These are phyloP conservation scores for Toxotes jaculatrix DNA, from an alignment of 2,113 vertebrate species.

Conservation along the genomic window DNA sequence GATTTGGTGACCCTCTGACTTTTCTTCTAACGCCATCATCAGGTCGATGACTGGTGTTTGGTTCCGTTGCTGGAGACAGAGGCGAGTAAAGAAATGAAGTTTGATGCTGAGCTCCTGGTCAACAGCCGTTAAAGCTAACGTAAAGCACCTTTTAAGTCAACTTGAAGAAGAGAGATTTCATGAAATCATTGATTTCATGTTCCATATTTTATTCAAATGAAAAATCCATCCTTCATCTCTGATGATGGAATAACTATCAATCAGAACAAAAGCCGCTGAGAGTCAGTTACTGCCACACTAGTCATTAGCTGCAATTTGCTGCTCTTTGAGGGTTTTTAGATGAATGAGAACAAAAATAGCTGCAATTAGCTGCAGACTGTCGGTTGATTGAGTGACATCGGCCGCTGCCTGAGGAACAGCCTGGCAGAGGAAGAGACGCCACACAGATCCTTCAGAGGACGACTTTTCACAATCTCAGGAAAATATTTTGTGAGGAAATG, in stretches of 20 bases:
- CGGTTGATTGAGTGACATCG: conserved; percentile 26
- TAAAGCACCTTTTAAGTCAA: no score
- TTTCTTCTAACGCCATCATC: no score
- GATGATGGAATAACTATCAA: background rate
- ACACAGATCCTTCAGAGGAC: background rate
- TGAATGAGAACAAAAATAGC: conserved; percentile 34
- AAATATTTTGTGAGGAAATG: background rate
- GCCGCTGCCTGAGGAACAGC: conserved; percentile 5
- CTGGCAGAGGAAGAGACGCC: conserved; percentile 1
- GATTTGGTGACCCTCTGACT: no score
- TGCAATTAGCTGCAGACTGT: conserved; percentile 35
- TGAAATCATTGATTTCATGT: background rate
- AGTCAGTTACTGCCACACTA: conserved; percentile 3
- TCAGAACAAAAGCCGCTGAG: conserved; percentile 30
- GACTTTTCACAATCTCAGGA: background rate
- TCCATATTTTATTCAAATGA: background rate
- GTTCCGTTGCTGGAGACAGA: no score
- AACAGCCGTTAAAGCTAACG: no score
- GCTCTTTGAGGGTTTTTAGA: conserved; percentile 40
- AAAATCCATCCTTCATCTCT: background rate
- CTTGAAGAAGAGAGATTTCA: background rate
- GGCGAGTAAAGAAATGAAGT: no score
- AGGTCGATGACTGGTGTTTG: no score
- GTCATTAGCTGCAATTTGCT: conserved; percentile 38
- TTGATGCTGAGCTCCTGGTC: no score